These are phyloP conservation scores for Leptinotarsa undecemlineata DNA, from an alignment of 1,140 invertebrate genomes.

Conservation along the genomic window DNA sequence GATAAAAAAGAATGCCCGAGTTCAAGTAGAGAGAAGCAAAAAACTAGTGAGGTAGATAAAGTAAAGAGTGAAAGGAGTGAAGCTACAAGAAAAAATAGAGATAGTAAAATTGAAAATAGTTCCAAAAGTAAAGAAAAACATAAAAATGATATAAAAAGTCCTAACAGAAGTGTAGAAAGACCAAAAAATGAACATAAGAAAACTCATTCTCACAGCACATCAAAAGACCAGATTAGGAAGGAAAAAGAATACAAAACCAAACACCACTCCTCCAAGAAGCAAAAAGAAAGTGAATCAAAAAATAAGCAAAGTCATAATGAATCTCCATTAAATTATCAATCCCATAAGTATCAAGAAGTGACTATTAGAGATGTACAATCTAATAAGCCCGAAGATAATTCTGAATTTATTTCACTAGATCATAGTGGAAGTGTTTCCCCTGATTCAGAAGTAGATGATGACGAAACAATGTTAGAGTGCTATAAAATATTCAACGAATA, in stretches of 20 bases:
- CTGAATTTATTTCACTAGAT: not conserved
- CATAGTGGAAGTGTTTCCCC: not conserved
- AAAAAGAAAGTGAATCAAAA: constrained; percentile 8
- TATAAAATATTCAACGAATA: constrained; percentile 71
- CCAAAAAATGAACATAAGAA: constrained; percentile 21
- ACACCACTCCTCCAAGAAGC: constrained; percentile 33
- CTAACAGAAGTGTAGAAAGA: constrained; percentile 40
- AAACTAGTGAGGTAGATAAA: constrained; percentile 26
- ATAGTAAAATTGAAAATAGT: constrained; percentile 11
- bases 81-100: too few species aligned
- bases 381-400: not conserved
- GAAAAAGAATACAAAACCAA: constrained; percentile 36
- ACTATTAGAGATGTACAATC: constrained; percentile 1
- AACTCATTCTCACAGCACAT: not conserved
- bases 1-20: constrained; percentile 18
- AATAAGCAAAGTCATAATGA: not conserved
- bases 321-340: not conserved
- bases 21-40: constrained; percentile 27
- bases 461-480: constrained; percentile 66
- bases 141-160: constrained; percentile 34
- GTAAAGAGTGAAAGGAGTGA: constrained; percentile 15
- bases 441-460: constrained; percentile 43
- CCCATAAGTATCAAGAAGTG: constrained; percentile 33
- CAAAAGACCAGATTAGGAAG: constrained; percentile 15
- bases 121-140: constrained; percentile 36